These are phyloP conservation scores for Bombus turneri DNA, from an alignment of 1,140 invertebrate species.

Conservation along the genomic window DNA sequence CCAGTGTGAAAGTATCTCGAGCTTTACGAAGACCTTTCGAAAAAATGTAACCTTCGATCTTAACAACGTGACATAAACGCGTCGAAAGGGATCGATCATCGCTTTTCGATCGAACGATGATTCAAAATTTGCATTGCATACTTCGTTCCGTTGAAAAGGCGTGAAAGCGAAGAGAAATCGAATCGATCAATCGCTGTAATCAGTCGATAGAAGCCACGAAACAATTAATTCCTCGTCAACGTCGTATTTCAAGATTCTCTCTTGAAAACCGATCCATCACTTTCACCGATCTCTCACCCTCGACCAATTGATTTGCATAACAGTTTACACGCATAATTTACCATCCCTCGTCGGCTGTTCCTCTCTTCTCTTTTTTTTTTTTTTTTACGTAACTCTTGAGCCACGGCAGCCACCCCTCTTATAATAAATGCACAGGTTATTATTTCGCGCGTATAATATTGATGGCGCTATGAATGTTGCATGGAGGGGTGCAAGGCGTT, in stretches of 20 bases:
- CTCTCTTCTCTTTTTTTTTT: conserved; percentile 30
- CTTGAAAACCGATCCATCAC: conserved; percentile 42
- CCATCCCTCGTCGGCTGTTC: conserved; percentile 59
- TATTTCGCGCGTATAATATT: conserved; percentile 83
- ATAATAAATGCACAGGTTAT: conserved; percentile 82
- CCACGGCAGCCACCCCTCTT: conserved; percentile 33
- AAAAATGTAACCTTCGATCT: background rate
- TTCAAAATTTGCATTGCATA: background rate
- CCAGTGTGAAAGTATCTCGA: background rate
- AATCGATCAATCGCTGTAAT: background rate
- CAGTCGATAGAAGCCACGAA: background rate
- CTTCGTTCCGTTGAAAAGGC: background rate
- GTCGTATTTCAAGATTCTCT: background rate
- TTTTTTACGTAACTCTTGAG: conserved; percentile 27
- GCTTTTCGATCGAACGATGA: background rate
- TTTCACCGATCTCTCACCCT: conserved; percentile 55
- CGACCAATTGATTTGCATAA: conserved; percentile 78
- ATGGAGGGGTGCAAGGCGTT: conserved; percentile 73
- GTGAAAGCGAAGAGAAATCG: background rate
- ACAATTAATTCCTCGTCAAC: conserved; percentile 30
- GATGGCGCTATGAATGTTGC: conserved; percentile 82
- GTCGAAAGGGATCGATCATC: background rate
- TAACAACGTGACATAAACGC: background rate
- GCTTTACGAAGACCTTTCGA: too few relatives aligned
- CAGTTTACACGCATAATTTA: conserved; percentile 79